Evolutionary conservation across 2,888 invertebrate genomes (phyloP), one percentile per base, ranked within the genome.

Genomic region (Candidula unifasciata): DNA sequence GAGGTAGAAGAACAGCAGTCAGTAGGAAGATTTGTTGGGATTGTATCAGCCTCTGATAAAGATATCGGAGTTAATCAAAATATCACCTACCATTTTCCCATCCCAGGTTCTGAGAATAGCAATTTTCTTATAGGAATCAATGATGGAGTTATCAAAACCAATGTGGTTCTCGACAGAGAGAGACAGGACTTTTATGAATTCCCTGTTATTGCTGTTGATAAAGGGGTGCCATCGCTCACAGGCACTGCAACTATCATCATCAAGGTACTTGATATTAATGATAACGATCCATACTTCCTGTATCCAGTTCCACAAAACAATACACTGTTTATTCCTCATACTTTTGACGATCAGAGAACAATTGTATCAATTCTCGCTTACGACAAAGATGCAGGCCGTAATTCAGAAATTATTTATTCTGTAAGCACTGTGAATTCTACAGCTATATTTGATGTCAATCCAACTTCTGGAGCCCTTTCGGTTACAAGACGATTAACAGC

Each of bases 381-480:
- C 0, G 99, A 99, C 93, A 96, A 96, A 0, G 99, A 99, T 94
- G 96, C 96, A 80, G 99, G 98, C 0, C 95, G 96, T 37, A 99
- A 99, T 94, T 97, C 98, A 2, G 97, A 97, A 0, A 96, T 99
- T 82, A 95, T 98, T 78, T 99, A 97, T 94, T 97, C 97, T 16
- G 97, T 99, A 89, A 98, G 98, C 94, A 97, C 86, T 68, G 93
- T 94, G 24, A 94, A 94, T 83, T 94, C 93, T 82, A 91, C 93
- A 0, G 90, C 88, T 2, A 90, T 94, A 57, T 95, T 95, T 89
- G 89, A 88, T 74, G 92, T 95, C 74, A 93, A 94, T 81, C 86
- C 91, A 3, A 85, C 89, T 1, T 91, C 91, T 8, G 95, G 95
- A 1, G 93, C 92, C 35, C 91, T 95, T 37, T 64, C 52, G n/a